Conservation (phyloP, 2,888 invertebrate genomes). For the Hirtodrosophila cameraria region DNA sequence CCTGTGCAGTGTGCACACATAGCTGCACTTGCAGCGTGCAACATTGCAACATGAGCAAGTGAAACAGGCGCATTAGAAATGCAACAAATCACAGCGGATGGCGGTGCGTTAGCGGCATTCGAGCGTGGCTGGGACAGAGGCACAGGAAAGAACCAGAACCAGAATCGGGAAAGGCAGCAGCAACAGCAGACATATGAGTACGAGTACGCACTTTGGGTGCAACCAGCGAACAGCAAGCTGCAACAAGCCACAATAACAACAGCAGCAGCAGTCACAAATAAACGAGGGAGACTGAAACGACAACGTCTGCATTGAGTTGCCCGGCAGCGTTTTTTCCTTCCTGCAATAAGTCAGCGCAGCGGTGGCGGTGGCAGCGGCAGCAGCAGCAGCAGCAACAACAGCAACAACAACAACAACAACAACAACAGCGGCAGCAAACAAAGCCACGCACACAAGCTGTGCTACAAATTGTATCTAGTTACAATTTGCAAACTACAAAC, state of each 20-base stretch:
- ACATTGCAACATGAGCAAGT: conserved; percentile 62
- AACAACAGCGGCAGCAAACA: conserved; percentile 55
- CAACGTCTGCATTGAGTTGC: conserved; percentile 72
- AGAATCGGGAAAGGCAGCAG: conserved; percentile 30
- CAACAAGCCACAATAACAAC: conserved; percentile 31
- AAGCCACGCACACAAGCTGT: conserved; percentile 71
- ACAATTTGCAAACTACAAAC: conserved; percentile 80
- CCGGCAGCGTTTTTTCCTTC: conserved; percentile 75
- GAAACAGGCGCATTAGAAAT: conserved; percentile 75
- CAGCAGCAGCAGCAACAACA: background rate
- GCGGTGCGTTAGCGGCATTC: conserved; percentile 40
- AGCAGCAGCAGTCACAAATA: conserved; percentile 46
- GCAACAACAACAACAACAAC: conserved; percentile 9
- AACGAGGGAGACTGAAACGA: conserved; percentile 57
- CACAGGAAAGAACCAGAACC: conserved; percentile 58
- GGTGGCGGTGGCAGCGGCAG: conserved; percentile 14
- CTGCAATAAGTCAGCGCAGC: conserved; percentile 75
- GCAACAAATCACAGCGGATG: conserved; percentile 71
- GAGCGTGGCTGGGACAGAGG: conserved; percentile 39
- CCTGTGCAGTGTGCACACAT: conserved; percentile 37
- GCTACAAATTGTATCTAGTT: conserved; percentile 79
- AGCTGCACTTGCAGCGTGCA: conserved; percentile 25
- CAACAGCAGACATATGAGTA: conserved; percentile 54
- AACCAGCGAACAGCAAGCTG: conserved; percentile 44
- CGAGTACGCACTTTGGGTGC: conserved; percentile 77